Evolutionary conservation across 1,140 invertebrate species (phyloP).

Genomic region (Drosophila subpulchrella): DNA sequence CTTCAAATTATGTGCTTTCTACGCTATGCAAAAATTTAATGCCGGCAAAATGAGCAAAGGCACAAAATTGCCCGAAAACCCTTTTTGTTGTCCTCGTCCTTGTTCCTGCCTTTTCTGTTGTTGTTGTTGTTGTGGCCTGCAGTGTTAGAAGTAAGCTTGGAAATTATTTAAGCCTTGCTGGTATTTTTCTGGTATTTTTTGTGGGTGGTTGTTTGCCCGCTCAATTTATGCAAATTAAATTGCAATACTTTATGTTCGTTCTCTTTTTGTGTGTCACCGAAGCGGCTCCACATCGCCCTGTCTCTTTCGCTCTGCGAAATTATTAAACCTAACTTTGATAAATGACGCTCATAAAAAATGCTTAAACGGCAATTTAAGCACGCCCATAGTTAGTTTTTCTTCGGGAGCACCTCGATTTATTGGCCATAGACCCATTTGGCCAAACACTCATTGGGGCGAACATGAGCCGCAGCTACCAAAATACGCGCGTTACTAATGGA

Average conservation of each 20-base stretch:
- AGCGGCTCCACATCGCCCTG: slow-evolving; percentile 32
- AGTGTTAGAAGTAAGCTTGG: slow-evolving; percentile 73
- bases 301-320: slow-evolving; percentile 47
- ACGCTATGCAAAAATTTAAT: slow-evolving; percentile 77
- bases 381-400: slow-evolving; percentile 70
- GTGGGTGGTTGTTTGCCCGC: slow-evolving; percentile 46
- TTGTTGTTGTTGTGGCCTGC: slow-evolving; percentile 46
- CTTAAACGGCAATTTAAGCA: slow-evolving; percentile 82
- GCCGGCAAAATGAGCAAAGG: slow-evolving; percentile 75
- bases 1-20: slow-evolving; percentile 76
- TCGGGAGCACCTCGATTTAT: slow-evolving; percentile 54
- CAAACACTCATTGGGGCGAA: slow-evolving; percentile 65
- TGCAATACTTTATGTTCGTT: slow-evolving; percentile 72
- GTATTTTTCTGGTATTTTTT: slow-evolving; percentile 67
- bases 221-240: slow-evolving; percentile 82
- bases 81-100: slow-evolving; percentile 56
- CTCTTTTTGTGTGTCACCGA: slow-evolving; percentile 63
- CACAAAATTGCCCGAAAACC: slow-evolving; percentile 75
- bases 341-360: slow-evolving; percentile 81
- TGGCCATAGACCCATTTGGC: slow-evolving; percentile 75
- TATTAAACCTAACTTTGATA: slow-evolving; percentile 80
- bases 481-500: slow-evolving; percentile 60
- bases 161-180: slow-evolving; percentile 75
- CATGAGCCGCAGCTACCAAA: slow-evolving; percentile 73
- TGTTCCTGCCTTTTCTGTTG: slow-evolving; percentile 13